Conservation (phyloP, 2,888 invertebrate species). For the Xanthia icteritia region DNA sequence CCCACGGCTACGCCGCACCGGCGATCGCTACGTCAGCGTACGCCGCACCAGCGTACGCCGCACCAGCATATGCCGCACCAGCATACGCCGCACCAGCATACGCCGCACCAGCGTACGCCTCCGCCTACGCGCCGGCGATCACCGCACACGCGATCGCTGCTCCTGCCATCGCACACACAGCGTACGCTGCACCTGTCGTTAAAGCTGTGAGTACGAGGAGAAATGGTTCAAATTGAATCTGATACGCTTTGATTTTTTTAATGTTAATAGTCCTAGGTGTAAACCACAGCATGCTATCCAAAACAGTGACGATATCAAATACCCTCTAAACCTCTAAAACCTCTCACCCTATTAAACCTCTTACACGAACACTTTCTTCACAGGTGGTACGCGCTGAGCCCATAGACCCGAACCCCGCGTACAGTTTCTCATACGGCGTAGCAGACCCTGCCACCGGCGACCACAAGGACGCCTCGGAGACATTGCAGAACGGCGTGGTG, state of each 20-base stretch:
- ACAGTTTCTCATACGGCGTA: slow-evolving; percentile 89
- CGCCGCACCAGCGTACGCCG: slow-evolving; percentile 62
- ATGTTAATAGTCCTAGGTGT: not conserved
- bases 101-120: slow-evolving; percentile 53
- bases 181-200: slow-evolving; percentile 57
- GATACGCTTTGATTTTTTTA: not conserved
- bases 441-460: slow-evolving; percentile 88
- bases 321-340: too few species aligned
- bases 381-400: slow-evolving; percentile 85
- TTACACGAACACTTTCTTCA: not conserved
- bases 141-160: slow-evolving; percentile 46
- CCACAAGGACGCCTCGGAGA: slow-evolving; percentile 88
- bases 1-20: slow-evolving; percentile 60
- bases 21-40: slow-evolving; percentile 48
- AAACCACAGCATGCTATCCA: not conserved
- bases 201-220: slow-evolving; percentile 70
- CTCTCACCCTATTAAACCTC: too few species aligned
- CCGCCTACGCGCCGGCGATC: slow-evolving; percentile 55
- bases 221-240: not conserved
- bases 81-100: slow-evolving; percentile 61
- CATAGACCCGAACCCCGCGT: slow-evolving; percentile 88
- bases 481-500: slow-evolving; percentile 88
- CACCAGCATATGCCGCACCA: slow-evolving; percentile 58
- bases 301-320: not conserved
- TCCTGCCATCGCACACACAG: slow-evolving; percentile 53